Evolutionary conservation across 2,113 vertebrate species (phyloP).

Genomic region (Sander vitreus): DNA sequence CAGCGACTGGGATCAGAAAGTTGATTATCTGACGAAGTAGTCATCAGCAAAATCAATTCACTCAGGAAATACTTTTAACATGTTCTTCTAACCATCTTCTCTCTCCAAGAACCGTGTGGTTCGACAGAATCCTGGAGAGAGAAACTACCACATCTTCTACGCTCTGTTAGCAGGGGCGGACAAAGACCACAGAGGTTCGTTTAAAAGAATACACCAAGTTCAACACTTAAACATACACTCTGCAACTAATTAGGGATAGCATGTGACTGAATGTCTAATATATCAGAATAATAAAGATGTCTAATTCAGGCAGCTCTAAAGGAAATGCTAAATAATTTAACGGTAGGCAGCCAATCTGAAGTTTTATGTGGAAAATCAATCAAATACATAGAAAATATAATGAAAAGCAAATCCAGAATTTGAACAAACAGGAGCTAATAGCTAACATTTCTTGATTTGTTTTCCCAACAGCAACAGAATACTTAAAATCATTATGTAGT

Average conservation of each 20-base stretch:
- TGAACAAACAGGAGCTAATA: background rate
- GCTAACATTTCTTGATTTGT: background rate
- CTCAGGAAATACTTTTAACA: background rate
- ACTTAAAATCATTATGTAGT: background rate
- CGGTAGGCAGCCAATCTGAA: background rate
- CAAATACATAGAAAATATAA: background rate
- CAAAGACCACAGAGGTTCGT: conserved; percentile 87
- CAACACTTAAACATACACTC: background rate
- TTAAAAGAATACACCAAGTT: background rate
- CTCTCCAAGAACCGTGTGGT: conserved; percentile 90
- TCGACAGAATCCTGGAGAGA: conserved; percentile 91
- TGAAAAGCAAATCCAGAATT: background rate
- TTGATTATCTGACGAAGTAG: background rate
- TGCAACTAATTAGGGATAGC: background rate
- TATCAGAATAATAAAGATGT: background rate
- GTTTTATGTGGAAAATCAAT: background rate
- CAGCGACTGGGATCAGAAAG: background rate
- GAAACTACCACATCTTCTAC: conserved; percentile 95
- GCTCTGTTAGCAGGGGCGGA: conserved; percentile 88
- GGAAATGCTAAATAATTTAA: background rate
- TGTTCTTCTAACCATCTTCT: conserved; percentile 3
- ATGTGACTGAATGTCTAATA: background rate
- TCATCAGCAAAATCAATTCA: background rate
- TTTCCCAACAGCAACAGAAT: background rate
- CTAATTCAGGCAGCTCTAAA: background rate